Base-by-base conservation (phyloP, 64 coral and sea anemone genomes). In the Pocillopora damicornis region DNA sequence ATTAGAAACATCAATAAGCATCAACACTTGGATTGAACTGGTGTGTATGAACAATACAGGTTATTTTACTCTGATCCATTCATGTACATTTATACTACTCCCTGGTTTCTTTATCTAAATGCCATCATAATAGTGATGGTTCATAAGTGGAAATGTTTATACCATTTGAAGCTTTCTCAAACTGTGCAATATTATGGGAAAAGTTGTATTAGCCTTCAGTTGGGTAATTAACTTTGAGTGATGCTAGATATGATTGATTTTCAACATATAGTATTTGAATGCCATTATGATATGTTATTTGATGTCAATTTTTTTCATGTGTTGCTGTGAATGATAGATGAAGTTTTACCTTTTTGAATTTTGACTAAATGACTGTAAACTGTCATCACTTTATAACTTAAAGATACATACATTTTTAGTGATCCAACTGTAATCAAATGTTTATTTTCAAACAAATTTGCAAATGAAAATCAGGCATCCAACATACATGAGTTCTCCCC, bases 21-120 rank as follows among this genome's bases (percentile, higher is more conserved):
- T 95, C n/a, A 99, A 99, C 66, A 93, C 97, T 35, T 99, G 97
- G 97, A 95, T 99, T 88, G 93, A 94, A 83, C 66, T 99, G 97
- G 97, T 99, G 88, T 73, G n/a, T 76, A 35, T 76, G n/a, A 18
- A 37, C 15, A 38, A 79, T 2, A 0, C 22, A 51, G 23, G 22
- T 18, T 15, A 45, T 86, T 14, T 87, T 51, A 51, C 3, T 51
- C 42, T 51, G 7, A 26, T 56, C 0, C 38, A 68, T 1, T 58
- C 42, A 51, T 74, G 11, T 1, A 35, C 35, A 10, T 74, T 18
- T 74, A 18, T 15, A 15, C 35, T 22, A 42, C 5, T 86, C 17
- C 11, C 16, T 17, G 1, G 30, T 37, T 20, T 42, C 26, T 15
- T 73, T 59, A 86, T 16, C 15, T 17, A 0, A 22, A 11, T 72